A percentile compares a stretch with the other conserved stretches of the same genome.
Evolutionary conservation across 2,797 vertebrate genomes (phyloP).

Genomic region (Acanthis flammea): DNA sequence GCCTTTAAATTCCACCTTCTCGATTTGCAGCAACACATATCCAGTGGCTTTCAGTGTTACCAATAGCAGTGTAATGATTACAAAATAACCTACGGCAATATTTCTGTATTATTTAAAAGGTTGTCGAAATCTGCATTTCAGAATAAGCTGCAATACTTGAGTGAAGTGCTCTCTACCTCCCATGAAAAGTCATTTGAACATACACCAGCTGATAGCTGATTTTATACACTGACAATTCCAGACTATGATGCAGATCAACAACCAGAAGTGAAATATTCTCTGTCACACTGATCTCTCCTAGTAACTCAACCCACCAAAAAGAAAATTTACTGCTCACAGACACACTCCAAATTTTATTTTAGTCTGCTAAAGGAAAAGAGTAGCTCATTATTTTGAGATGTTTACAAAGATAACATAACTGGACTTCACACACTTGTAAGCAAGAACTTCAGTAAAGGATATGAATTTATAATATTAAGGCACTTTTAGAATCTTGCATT

Average conservation of each 20-base stretch:
- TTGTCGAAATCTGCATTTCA: background rate
- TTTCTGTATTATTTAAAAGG: background rate
- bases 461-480: background rate
- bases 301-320: background rate
- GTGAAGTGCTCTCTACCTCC: background rate
- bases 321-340: background rate
- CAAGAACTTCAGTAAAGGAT: background rate
- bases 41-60: background rate
- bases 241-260: background rate
- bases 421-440: background rate
- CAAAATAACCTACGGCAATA: background rate
- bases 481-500: background rate
- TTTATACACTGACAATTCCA: background rate
- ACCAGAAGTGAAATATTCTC: background rate
- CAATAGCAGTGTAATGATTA: background rate
- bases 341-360: background rate
- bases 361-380: background rate
- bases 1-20: conserved; percentile 54
- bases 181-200: background rate
- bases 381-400: background rate
- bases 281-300: background rate
- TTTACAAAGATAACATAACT: background rate
- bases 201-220: background rate
- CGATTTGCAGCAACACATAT: conserved; percentile 36
- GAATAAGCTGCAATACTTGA: background rate